Evolutionary conservation across 53 echinoderm and acorn worm genomes (phyloP), one percentile per base, ranked within the genome.

Genomic region (Arbacia lixula): DNA sequence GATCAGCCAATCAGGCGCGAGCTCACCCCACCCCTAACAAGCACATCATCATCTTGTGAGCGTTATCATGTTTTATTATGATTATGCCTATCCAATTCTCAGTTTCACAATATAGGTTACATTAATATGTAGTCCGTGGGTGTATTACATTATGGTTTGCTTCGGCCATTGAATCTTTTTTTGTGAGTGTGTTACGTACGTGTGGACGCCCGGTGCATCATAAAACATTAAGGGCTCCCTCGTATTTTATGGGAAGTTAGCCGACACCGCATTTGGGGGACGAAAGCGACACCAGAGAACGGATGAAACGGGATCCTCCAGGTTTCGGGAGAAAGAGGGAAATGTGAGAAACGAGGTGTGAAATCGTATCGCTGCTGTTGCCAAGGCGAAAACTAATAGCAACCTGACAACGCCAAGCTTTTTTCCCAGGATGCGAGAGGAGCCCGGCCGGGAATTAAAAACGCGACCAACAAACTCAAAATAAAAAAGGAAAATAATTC

Each of bases 331-430:
- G 74, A 74, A 74, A 74, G 49, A 74, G 74, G 19, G 74, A 53
- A 74, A 74, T 53, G 74, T 74, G 74, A 74, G 74, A 74, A 6
- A 53, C 51, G 53, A 74, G 74, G 74, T 74, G 74, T 74, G 74
- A 74, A 74, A 74, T 74, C 74, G 74, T 74, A 74, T 74, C 74
- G 74, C 27, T 20, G 74, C 74, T 74, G 74, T 74, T 74, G 74
- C 74, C 74, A 74, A 30, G 74, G 74, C 74, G 74, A 74, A 74
- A 74, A 74, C 74, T 74, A 74, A 74, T 74, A 74, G 74, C 74
- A 74, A 53, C 74, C 52, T 74, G 53, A 34, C 74, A 52, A 74
- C 74, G 74, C 74, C 74, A 74, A 53, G 52, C 53, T 74, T 34
- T n/a, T 25, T 53, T 74, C 74, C 74, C 74, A 52, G 26, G 74